Conservation (phyloP, 2,888 invertebrate species). For the Drosophila picticornis region DNA sequence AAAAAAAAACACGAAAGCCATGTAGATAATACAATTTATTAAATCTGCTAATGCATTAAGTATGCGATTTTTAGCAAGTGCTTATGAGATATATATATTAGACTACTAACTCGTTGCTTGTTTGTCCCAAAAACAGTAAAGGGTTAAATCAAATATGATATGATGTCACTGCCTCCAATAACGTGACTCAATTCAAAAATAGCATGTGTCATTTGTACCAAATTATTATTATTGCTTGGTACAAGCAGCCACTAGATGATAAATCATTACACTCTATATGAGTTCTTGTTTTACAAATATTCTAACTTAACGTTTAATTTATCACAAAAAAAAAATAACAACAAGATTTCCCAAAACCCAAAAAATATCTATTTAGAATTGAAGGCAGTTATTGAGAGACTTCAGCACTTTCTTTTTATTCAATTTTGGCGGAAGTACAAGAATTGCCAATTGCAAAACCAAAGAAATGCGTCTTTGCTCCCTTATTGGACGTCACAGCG, state of each 20-base stretch:
- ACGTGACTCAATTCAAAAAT: constrained; percentile 38
- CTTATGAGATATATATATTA: background rate
- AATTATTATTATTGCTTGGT: constrained; percentile 12
- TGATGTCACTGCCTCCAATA: constrained; percentile 37
- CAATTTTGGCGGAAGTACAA: constrained; percentile 23
- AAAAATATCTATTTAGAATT: background rate
- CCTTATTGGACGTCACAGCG: constrained; percentile 18
- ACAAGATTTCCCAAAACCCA: background rate
- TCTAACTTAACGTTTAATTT: background rate
- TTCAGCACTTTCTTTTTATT: constrained; percentile 18
- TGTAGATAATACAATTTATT: background rate
- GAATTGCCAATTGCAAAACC: constrained; percentile 15
- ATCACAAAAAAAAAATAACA: background rate
- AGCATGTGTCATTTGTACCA: constrained; percentile 29
- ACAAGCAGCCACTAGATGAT: constrained; percentile 6
- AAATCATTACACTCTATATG: background rate
- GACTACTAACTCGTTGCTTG: background rate
- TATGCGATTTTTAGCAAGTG: background rate
- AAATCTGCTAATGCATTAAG: background rate
- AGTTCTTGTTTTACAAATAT: background rate
- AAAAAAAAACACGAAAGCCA: constrained; percentile 22
- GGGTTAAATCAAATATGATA: background rate
- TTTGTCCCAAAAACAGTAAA: background rate
- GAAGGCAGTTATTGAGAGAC: background rate
- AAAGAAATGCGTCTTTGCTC: constrained; percentile 8